phyloP scores from a whole-genome alignment of 2,113 vertebrate species.

The Poicephalus gulielmi region DNA sequence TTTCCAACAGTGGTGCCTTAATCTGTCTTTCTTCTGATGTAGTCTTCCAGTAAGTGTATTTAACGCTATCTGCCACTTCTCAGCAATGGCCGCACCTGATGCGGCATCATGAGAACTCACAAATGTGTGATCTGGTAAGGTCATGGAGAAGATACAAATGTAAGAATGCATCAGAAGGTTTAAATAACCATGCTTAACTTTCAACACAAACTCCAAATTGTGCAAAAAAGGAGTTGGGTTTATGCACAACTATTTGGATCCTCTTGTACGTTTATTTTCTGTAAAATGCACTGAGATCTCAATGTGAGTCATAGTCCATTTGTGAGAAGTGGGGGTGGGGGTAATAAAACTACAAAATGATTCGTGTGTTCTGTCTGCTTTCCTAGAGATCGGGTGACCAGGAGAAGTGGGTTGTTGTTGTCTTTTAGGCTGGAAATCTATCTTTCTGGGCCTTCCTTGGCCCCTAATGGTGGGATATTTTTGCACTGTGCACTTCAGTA shows the following conservation, averaged over 20 bases:
- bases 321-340: constrained; percentile 76
- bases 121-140: constrained; percentile 57
- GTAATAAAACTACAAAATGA: constrained; percentile 76
- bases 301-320: constrained; percentile 73
- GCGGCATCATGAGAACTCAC: constrained; percentile 54
- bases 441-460: neutral
- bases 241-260: constrained; percentile 74
- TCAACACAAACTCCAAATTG: constrained; percentile 63
- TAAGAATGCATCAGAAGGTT: constrained; percentile 60
- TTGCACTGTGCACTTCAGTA: neutral
- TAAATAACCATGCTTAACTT: constrained; percentile 52
- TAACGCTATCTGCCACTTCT: constrained; percentile 60
- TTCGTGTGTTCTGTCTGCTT: constrained; percentile 63
- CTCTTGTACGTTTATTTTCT: constrained; percentile 69
- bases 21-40: constrained; percentile 74
- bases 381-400: constrained; percentile 18
- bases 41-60: constrained; percentile 80
- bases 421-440: neutral
- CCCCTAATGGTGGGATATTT: neutral
- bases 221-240: constrained; percentile 51
- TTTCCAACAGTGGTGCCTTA: constrained; percentile 90
- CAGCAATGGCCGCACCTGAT: constrained; percentile 52
- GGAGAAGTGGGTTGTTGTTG: neutral
- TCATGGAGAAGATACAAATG: constrained; percentile 27
- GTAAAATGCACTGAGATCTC: constrained; percentile 91